phyloP scores from a whole-genome alignment of 2,888 invertebrate species.

The Ypsolopha scabrella region DNA sequence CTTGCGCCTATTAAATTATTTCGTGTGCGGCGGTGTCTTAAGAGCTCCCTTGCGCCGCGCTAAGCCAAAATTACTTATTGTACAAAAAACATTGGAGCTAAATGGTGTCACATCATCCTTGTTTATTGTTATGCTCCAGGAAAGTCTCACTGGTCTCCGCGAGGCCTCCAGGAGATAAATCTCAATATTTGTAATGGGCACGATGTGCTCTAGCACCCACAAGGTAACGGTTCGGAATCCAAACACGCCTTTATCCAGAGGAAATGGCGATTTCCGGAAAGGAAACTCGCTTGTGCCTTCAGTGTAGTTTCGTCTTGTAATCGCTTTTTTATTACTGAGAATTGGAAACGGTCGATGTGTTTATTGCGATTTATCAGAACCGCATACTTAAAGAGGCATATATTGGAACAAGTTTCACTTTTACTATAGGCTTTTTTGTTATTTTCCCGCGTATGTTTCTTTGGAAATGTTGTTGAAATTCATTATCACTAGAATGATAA shows the following conservation, averaged over 20 bases:
- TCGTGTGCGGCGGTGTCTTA: constrained; percentile 20
- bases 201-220: constrained; percentile 15
- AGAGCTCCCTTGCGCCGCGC: constrained; percentile 2
- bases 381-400: too few relatives aligned
- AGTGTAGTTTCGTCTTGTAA: neutral
- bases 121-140: constrained; percentile 26
- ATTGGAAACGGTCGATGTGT: too few relatives aligned
- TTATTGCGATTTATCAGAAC: too few relatives aligned
- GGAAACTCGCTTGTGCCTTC: neutral
- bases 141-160: constrained; percentile 6
- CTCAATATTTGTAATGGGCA: constrained; percentile 38
- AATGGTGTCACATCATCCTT: constrained; percentile 44
- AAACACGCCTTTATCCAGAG: neutral
- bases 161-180: constrained; percentile 27
- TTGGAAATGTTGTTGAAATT: too few relatives aligned
- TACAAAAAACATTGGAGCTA: constrained; percentile 20
- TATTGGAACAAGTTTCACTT: too few relatives aligned
- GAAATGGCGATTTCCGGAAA: neutral
- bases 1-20: constrained; percentile 53
- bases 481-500: too few relatives aligned
- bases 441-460: too few relatives aligned
- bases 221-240: constrained; percentile 1
- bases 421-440: too few relatives aligned
- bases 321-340: too few relatives aligned
- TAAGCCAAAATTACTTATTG: constrained; percentile 10